Evolutionary conservation across 2,888 invertebrate genomes (phyloP).

Genomic region (Pseudococcus jackbeardsleyi): DNA sequence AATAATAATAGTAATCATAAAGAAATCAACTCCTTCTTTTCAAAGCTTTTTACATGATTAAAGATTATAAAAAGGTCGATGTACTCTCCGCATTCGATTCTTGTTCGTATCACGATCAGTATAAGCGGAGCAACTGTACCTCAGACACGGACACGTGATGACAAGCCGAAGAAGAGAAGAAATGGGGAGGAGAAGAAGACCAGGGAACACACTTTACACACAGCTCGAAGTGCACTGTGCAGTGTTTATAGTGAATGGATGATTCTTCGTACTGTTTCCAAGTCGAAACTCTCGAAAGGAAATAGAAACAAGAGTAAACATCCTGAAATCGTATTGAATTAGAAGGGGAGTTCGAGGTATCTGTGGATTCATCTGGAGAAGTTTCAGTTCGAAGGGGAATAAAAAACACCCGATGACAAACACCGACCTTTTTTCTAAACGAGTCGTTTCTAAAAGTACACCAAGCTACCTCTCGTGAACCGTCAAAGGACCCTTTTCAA

Average conservation of each 20-base stretch:
- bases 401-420: no score
- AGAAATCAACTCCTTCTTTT: constrained; percentile 42
- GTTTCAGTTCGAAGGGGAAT: no score
- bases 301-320: not conserved
- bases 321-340: no score
- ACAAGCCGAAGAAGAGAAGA: not conserved
- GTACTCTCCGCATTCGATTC: constrained; percentile 34
- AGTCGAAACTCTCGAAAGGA: not conserved
- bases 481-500: constrained; percentile 2
- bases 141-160: constrained; percentile 50
- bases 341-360: no score
- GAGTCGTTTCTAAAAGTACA: not conserved
- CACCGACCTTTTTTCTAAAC: not conserved
- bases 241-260: not conserved
- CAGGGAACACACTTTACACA: not conserved
- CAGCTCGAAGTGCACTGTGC: constrained; percentile 8
- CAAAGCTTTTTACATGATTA: constrained; percentile 51
- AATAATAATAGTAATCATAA: constrained; percentile 46
- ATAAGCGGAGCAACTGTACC: constrained; percentile 43
- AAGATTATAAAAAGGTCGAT: constrained; percentile 43
- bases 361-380: no score
- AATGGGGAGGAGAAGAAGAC: not conserved
- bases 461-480: not conserved
- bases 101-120: constrained; percentile 48
- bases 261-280: not conserved